Evolutionary conservation across 2,797 vertebrate genomes (phyloP).

Genomic region (Lemur catta): DNA sequence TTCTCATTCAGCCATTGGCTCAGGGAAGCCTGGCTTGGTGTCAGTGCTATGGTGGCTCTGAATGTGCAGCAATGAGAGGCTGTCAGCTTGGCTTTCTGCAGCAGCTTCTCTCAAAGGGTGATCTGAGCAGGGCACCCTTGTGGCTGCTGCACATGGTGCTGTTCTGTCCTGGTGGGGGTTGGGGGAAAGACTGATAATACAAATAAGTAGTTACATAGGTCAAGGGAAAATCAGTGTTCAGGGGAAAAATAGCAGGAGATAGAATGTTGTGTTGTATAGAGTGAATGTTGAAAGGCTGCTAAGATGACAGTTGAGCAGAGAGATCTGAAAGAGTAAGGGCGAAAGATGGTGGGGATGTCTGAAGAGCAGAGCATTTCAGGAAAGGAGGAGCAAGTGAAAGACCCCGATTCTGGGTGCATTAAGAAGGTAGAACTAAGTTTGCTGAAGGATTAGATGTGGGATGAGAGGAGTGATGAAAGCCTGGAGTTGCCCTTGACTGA

Average conservation of each 20-base stretch:
- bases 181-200: not conserved
- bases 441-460: not conserved
- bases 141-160: not conserved
- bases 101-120: not conserved
- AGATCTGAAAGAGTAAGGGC: not conserved
- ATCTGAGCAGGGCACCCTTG: not conserved
- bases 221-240: not conserved
- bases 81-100: not conserved
- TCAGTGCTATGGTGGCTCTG: not conserved
- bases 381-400: not conserved
- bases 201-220: not conserved
- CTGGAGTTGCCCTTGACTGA: not conserved
- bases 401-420: not conserved
- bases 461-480: not conserved
- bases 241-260: not conserved
- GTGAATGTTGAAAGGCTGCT: not conserved
- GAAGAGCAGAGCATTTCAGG: not conserved
- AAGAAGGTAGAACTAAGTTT: fast-evolving
- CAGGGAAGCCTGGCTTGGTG: not conserved
- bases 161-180: not conserved
- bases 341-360: not conserved
- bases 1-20: not conserved
- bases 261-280: not conserved
- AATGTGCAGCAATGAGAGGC: not conserved
- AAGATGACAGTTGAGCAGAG: not conserved